A percentile compares a stretch with the other conserved stretches of the same genome.
phyloP scores from a whole-genome alignment of 2,113 vertebrate genomes.

The Natator depressus region DNA sequence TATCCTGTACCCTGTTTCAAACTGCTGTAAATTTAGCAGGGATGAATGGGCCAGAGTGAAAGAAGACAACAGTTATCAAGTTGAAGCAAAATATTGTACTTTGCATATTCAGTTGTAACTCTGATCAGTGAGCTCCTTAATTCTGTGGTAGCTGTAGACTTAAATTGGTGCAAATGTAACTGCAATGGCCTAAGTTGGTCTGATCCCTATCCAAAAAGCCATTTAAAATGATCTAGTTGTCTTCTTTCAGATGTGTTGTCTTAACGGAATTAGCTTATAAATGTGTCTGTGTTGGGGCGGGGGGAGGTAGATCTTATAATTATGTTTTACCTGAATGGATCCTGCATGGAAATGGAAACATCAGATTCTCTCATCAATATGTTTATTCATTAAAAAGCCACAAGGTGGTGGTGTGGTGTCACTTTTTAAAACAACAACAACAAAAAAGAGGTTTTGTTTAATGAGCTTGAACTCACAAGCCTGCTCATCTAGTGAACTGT shows the following conservation, averaged over 20 bases:
- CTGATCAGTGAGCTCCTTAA: background rate
- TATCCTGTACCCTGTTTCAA: slow-evolving; percentile 18
- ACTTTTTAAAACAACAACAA: slow-evolving; percentile 64
- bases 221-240: background rate
- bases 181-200: background rate
- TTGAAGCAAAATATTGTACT: background rate
- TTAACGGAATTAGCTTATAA: slow-evolving; percentile 27
- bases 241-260: slow-evolving; percentile 1
- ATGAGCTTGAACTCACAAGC: slow-evolving; percentile 88
- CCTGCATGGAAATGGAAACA: background rate
- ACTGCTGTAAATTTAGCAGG: background rate
- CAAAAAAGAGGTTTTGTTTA: slow-evolving; percentile 87
- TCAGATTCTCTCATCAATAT: background rate
- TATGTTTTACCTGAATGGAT: background rate
- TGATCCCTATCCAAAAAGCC: background rate
- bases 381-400: slow-evolving; percentile 70
- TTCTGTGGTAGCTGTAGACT: background rate
- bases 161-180: background rate
- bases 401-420: slow-evolving; percentile 94
- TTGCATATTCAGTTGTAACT: background rate
- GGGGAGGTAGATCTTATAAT: slow-evolving; percentile 5
- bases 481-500: slow-evolving; percentile 87
- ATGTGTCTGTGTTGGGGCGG: background rate
- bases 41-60: background rate
- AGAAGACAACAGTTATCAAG: background rate